Evolutionary conservation across 2,113 vertebrate species (phyloP), one percentile per base, ranked within the genome.

Genomic region (Forbesichthys agassizii): DNA sequence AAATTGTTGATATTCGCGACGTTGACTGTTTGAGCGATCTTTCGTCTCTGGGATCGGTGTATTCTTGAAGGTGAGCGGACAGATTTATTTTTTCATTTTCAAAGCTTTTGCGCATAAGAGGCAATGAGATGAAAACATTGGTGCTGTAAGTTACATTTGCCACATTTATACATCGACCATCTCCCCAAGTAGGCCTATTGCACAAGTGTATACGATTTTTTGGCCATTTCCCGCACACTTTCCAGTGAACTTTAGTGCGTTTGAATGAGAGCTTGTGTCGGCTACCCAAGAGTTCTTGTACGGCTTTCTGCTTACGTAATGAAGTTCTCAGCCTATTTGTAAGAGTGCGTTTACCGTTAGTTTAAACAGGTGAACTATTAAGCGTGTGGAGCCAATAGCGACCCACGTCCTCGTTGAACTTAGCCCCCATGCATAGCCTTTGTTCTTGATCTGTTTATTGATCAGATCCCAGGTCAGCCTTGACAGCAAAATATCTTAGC

Each of bases 21-120:
- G 65, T 77, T 69, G 81, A 88, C 77, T 66, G 68, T 79, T 84
- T 76, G 49, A 62, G 72, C 64, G 77, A 61, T 14, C 56, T 80
- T 78, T 71, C 55, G 67, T 75, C 61, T 55, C 68, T 74, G 73
- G 75, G 69, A 16, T 87, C 75, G 68, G 64, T 71, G 78, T 27
- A 65, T 89, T 89, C 80, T 81, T 89, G 88, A 93, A 93, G 92
- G 92, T 93, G 88, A 91, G 92, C 86, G 11, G 48, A 51, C 65
- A 75, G 60, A 71, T 82, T 78, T 66, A 83, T 80, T 65, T 62
- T 71, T 2, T 74, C 74, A 64, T 64, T 69, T 74, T 82, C 52
- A 56, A 49, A 76, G 59, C 74, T 68, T 61, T 48, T 52, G 51
- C 69, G 61, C 69, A 53, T 18, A 57, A 64, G 71, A 66, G 61